These are phyloP conservation scores for Anoura caudifer DNA, from an alignment of 2,113 vertebrate species.

Conservation along the genomic window DNA sequence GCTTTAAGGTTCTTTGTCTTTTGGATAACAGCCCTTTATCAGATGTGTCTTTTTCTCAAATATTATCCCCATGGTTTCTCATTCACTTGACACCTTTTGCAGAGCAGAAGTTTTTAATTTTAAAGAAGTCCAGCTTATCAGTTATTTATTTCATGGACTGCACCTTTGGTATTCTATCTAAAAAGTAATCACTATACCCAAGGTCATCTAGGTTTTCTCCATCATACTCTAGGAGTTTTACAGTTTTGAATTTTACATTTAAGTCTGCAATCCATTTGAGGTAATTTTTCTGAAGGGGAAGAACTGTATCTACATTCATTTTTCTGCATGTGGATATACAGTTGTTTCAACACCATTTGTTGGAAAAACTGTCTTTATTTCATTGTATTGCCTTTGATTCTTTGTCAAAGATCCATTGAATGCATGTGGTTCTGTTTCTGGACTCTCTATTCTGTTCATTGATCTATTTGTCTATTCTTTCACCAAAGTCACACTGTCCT, in stretches of 20 bases:
- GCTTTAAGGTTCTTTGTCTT: neutral
- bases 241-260: neutral
- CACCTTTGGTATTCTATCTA: neutral
- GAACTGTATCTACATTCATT: neutral
- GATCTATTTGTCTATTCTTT: neutral
- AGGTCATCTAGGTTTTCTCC: neutral
- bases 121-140: neutral
- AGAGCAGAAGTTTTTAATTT: neutral
- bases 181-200: neutral
- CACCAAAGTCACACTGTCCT: neutral
- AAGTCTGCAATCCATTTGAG: neutral
- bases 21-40: neutral
- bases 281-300: neutral
- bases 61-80: neutral
- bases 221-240: neutral
- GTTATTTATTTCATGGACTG: neutral
- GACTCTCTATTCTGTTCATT: neutral
- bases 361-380: neutral
- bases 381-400: neutral
- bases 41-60: neutral
- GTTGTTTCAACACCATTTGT: neutral
- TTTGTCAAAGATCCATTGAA: neutral
- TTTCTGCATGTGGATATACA: neutral
- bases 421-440: neutral
- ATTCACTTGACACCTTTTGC: neutral